Percentiles rank a stretch among this genome's conserved stretches.
Evolutionary conservation across 2,113 vertebrate genomes (phyloP).

Genomic region (Prochilodus magdalenae): DNA sequence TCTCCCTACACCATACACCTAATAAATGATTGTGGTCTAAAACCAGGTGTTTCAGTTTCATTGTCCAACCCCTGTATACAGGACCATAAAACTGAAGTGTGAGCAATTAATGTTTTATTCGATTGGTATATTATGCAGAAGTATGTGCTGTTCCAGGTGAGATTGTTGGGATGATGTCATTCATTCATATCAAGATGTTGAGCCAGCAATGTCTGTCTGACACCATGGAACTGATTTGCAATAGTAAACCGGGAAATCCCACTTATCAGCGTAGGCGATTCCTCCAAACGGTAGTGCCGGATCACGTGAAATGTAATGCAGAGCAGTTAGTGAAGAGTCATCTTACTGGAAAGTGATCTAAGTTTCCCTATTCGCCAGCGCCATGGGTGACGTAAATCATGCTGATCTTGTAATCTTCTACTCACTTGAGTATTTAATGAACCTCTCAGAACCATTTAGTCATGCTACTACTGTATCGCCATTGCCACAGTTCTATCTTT

Average conservation of each 20-base stretch:
- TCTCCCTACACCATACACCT: no score
- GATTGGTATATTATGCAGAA: no score
- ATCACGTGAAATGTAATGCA: neutral
- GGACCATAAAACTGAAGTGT: no score
- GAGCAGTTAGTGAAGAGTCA: constrained; percentile 1
- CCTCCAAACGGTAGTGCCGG: neutral
- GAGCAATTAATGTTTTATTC: no score
- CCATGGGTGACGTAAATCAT: constrained; percentile 24
- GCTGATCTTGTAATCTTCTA: constrained; percentile 6
- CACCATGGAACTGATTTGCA: neutral
- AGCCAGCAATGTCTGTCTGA: neutral
- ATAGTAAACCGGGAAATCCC: neutral
- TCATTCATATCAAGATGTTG: neutral
- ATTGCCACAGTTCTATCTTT: constrained; percentile 33
- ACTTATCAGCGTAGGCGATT: neutral
- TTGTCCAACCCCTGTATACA: no score
- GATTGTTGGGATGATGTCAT: neutral
- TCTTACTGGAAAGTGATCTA: neutral
- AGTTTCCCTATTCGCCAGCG: neutral
- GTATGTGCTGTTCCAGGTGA: neutral
- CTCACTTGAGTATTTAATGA: constrained; percentile 47
- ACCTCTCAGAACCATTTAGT: constrained; percentile 41
- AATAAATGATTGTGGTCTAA: no score
- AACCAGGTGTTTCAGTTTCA: no score
- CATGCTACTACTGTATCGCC: constrained; percentile 31